Percentiles rank a stretch among this genome's conserved stretches.
Conservation (phyloP, 1,140 invertebrate genomes). For the silkworm (Bombyx mori) region ASM3026992v2 NC_085123.1:7112001-7112500, state of each 20-base stretch:
- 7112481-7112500: conserved; percentile 12
- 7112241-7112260: conserved; percentile 20
- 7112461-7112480: conserved; percentile 9
- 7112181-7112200: conserved; percentile 34
- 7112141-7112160: conserved; percentile 22
- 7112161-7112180: conserved; percentile 23
- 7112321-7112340: conserved; percentile 21
- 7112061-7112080: conserved; percentile 18
- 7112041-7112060: conserved; percentile 16
- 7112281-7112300: conserved; percentile 21
- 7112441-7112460: conserved; percentile 17
- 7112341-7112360: conserved; percentile 17
- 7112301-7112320: conserved; percentile 21
- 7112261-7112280: conserved; percentile 23
- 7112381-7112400: conserved; percentile 18
- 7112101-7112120: conserved; percentile 6
- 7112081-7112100: conserved; percentile 25
- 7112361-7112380: conserved; percentile 18
- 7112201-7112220: conserved; percentile 31
- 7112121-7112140: conserved; percentile 23
- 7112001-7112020: conserved; percentile 42
- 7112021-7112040: conserved; percentile 25
- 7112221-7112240: conserved; percentile 19
- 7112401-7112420: conserved; percentile 21
- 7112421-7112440: conserved; percentile 14